Evolutionary conservation across 2,797 vertebrate genomes (phyloP).

Genomic region (Pipistrellus kuhlii): DNA sequence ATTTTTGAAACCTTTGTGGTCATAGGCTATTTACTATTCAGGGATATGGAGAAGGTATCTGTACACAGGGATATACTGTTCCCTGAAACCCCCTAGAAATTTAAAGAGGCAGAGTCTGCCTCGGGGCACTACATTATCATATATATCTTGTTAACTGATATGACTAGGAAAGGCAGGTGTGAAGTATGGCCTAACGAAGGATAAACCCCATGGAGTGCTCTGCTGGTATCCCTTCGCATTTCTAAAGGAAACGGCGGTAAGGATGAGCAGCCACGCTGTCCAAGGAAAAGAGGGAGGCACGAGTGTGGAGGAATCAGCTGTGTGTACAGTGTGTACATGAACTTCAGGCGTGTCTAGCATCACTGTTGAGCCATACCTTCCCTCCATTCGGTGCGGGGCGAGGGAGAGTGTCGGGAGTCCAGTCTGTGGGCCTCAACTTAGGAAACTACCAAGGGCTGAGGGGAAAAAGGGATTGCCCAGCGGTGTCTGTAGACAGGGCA

Average conservation of each 20-base stretch:
- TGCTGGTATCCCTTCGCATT: background rate
- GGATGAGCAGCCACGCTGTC: background rate
- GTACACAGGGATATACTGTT: background rate
- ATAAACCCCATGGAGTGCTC: background rate
- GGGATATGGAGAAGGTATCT: background rate
- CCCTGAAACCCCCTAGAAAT: background rate
- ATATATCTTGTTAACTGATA: background rate
- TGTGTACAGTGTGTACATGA: background rate
- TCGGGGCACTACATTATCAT: background rate
- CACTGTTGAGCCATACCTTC: accelerated
- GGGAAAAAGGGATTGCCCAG: background rate
- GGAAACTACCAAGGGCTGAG: background rate
- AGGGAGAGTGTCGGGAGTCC: background rate
- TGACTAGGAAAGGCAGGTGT: background rate
- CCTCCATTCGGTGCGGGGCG: background rate
- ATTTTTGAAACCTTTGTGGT: background rate
- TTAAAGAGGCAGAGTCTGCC: background rate
- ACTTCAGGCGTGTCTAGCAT: background rate
- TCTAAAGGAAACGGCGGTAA: background rate
- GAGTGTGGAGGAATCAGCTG: background rate
- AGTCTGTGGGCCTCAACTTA: background rate
- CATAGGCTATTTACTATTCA: background rate
- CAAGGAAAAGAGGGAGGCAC: background rate
- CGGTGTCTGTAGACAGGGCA: background rate
- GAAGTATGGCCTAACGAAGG: background rate